A percentile compares a stretch with the other conserved stretches of the same genome.
Conservation (phyloP, 92 coral and sea anemone genomes). For the Epizoanthus stellaris region DNA sequence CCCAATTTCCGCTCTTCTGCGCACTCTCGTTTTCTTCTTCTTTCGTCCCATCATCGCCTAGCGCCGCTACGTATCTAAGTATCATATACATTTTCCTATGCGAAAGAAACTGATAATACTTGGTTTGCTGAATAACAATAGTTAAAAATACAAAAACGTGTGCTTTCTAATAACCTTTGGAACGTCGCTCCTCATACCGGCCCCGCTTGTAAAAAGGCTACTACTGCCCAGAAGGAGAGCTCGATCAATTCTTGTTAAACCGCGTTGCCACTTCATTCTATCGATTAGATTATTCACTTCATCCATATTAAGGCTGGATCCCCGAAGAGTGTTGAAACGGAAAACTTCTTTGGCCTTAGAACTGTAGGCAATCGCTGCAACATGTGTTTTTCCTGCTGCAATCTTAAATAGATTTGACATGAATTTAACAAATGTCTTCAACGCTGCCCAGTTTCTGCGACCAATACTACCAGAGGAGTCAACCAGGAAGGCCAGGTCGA, state of each 20-base stretch:
- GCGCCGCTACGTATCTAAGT: too few species aligned
- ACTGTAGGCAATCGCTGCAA: conserved; percentile 30
- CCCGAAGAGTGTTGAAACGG: conserved; percentile 37
- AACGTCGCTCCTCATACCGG: conserved; percentile 22
- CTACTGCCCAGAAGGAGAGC: conserved; percentile 20
- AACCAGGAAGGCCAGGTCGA: conserved; percentile 24
- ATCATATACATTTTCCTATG: too few species aligned
- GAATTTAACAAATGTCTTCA: conserved; percentile 22
- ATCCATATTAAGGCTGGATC: conserved; percentile 12
- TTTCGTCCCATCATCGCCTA: too few species aligned
- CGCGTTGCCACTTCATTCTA: conserved; percentile 41
- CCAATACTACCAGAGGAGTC: conserved; percentile 41
- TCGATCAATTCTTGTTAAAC: conserved; percentile 30
- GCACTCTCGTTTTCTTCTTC: too few species aligned
- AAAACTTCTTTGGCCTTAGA: conserved; percentile 18
- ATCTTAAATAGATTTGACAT: not conserved
- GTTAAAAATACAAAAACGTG: too few species aligned
- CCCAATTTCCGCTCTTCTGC: too few species aligned
- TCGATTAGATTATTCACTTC: conserved; percentile 31
- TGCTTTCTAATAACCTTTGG: conserved; percentile 9
- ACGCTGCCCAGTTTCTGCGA: conserved; percentile 27
- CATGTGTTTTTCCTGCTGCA: conserved; percentile 17
- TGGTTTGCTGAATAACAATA: too few species aligned
- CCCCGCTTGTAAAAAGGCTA: conserved; percentile 1
- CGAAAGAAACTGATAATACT: too few species aligned